Evolutionary conservation across 2,797 vertebrate genomes (phyloP), one percentile per base, ranked within the genome.

Genomic region (Varecia variegata): DNA sequence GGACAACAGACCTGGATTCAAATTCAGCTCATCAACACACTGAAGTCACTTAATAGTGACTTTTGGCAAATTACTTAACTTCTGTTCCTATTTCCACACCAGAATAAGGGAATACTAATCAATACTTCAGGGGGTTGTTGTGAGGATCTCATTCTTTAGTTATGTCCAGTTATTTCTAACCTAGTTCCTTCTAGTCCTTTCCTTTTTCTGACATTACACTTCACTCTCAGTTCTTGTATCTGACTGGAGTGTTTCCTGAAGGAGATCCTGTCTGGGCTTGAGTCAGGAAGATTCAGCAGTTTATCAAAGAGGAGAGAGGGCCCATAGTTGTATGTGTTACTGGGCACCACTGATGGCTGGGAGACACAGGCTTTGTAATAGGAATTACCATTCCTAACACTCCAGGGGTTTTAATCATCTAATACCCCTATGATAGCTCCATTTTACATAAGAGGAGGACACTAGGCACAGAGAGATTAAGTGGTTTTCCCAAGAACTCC

Each of bases 1-100:
- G 56, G 43, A 92, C 73, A 76, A 68, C 18, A 93, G 47, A 79
- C 71, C 50, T 94, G 81, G 47, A 76, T 85, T 93, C 50, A 76
- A 23, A 93, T 62, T 80, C 18, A 35, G 1, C 54, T 52, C 27
- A 43, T 76, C 54, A 47, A 21, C 71, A 71, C 32, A 43, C 71
- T 71, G 15, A 94, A 71, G 74, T 93, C 70, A 73, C 43, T 83
- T 60, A 58, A 21, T 21, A 90, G 25, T 90, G n/a, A 70, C 45
- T 40, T 93, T 3, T 74, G 35, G 40, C n/a, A 73, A 21, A 45
- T 92, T 47, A 77, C 11, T 86, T 92, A 76, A 88, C 50, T 54
- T 84, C 70, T 40, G 30, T 93, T 96, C 56, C 43, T 92, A 6
- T 79, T 88, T 92, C 47, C 32, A 67, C 80, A 82, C 25, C 40